These are phyloP conservation scores for Accipiter virgatus DNA, from an alignment of 2,113 vertebrate genomes.

Conservation along the genomic window DNA sequence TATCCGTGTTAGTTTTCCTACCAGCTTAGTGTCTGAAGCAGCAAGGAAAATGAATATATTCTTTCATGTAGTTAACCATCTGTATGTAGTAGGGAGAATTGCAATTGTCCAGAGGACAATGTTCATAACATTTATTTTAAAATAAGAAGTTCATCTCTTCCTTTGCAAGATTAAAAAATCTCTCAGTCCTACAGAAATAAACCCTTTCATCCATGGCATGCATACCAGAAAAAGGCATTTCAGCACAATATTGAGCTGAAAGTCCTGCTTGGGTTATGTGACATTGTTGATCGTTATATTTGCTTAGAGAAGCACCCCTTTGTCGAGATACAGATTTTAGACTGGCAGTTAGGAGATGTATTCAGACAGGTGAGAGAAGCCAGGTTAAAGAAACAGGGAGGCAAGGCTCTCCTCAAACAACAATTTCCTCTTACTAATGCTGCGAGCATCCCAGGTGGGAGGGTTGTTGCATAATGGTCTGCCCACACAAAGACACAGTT, in stretches of 20 bases:
- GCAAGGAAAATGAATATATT: background rate
- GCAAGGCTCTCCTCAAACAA: background rate
- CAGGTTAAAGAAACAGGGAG: background rate
- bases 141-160: background rate
- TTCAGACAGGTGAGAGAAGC: background rate
- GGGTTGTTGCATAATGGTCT: background rate
- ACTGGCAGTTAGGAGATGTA: background rate
- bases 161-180: background rate
- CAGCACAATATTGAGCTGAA: background rate
- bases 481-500: background rate
- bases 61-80: background rate
- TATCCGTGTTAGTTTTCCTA: background rate
- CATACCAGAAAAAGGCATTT: background rate
- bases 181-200: background rate
- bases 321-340: background rate
- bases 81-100: background rate
- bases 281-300: background rate
- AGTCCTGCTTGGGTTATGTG: background rate
- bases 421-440: background rate
- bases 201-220: background rate
- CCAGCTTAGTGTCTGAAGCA: background rate
- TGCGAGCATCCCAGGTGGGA: background rate
- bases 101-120: background rate
- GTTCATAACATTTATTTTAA: background rate
- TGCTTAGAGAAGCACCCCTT: background rate